Evolutionary conservation across 2,888 invertebrate genomes (phyloP).

Genomic region (Spodoptera littoralis): DNA sequence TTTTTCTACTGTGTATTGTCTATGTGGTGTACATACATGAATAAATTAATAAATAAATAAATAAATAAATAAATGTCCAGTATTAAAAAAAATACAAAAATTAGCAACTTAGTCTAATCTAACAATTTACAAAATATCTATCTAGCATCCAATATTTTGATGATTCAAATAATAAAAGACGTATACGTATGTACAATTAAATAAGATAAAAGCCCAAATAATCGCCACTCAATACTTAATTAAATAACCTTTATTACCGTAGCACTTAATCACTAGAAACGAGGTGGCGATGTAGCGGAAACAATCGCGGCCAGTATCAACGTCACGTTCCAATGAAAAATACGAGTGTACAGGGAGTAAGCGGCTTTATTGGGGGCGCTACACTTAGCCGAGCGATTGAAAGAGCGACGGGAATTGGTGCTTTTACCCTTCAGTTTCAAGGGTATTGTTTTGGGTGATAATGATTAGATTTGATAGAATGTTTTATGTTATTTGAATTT

Average conservation of each 20-base stretch:
- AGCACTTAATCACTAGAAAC: constrained; percentile 45
- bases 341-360: constrained; percentile 23
- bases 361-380: constrained; percentile 41
- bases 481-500: neutral
- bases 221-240: constrained; percentile 32
- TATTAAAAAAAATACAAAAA: no score
- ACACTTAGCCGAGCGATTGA: constrained; percentile 29
- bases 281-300: constrained; percentile 29
- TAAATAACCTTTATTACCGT: constrained; percentile 47
- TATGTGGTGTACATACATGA: no score
- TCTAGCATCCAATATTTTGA: no score
- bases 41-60: no score
- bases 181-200: no score
- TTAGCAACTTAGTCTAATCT: no score
- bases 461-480: constrained; percentile 31
- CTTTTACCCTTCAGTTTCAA: constrained; percentile 32
- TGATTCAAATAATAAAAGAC: no score
- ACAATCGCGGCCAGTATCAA: constrained; percentile 34
- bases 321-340: constrained; percentile 56
- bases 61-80: no score
- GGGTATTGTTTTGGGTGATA: constrained; percentile 25
- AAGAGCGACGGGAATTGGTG: constrained; percentile 44
- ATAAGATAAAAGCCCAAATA: constrained; percentile 9
- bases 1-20: no score
- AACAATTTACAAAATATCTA: no score